These are phyloP conservation scores for Bellardia pandia DNA, from an alignment of 2,888 invertebrate species.

Conservation along the genomic window DNA sequence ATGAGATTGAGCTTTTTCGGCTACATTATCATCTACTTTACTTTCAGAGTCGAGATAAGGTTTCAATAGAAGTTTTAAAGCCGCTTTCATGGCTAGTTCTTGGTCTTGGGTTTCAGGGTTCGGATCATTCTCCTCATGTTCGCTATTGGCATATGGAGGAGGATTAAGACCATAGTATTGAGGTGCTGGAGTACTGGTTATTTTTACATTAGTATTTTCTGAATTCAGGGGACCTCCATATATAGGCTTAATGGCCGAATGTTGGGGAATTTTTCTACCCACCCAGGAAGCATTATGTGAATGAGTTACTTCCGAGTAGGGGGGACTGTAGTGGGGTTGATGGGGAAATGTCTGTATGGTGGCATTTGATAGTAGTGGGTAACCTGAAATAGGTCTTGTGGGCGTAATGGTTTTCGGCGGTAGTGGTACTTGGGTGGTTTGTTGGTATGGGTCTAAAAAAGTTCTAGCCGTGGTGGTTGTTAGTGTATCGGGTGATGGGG, in stretches of 20 bases:
- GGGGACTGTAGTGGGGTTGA: constrained; percentile 80
- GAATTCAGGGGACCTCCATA: background rate
- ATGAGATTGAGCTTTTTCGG: constrained; percentile 78
- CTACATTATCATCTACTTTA: constrained; percentile 77
- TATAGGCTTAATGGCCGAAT: constrained; percentile 52
- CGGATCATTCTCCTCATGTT: constrained; percentile 22
- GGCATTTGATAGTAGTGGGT: constrained; percentile 77
- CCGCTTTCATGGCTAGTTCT: constrained; percentile 79
- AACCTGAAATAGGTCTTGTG: constrained; percentile 74
- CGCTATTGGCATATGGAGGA: constrained; percentile 15
- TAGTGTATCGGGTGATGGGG: constrained; percentile 66
- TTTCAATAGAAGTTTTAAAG: constrained; percentile 79
- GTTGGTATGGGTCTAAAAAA: constrained; percentile 3
- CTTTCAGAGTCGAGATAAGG: constrained; percentile 81
- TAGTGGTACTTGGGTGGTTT: constrained; percentile 47
- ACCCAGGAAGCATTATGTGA: constrained; percentile 78
- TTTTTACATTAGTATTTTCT: constrained; percentile 35
- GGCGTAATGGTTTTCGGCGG: constrained; percentile 58
- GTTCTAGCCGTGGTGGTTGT: constrained; percentile 16
- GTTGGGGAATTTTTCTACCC: constrained; percentile 71
- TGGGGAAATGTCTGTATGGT: constrained; percentile 73
- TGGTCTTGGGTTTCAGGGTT: constrained; percentile 52
- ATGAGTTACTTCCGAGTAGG: constrained; percentile 81
- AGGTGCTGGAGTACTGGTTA: constrained; percentile 35
- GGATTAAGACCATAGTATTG: background rate